Conservation (phyloP, 2,888 invertebrate species). For the Ormyrus labotus region DNA sequence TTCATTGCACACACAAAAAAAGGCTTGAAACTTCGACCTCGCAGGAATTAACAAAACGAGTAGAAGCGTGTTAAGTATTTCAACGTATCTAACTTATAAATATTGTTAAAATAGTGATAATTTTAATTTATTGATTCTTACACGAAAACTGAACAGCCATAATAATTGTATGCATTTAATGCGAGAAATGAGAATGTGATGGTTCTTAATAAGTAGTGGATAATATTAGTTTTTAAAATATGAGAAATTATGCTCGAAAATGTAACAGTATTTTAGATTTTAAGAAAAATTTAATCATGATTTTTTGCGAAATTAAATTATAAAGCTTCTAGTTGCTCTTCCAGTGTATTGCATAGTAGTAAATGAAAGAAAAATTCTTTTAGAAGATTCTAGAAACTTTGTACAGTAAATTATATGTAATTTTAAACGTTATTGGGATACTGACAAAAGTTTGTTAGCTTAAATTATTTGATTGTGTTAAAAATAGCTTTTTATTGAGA, state of each 20-base stretch:
- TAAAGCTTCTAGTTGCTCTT: slow-evolving; percentile 28
- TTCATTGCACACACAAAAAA: slow-evolving; percentile 5
- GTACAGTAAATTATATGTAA: neutral
- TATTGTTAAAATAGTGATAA: slow-evolving; percentile 43
- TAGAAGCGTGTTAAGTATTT: slow-evolving; percentile 23
- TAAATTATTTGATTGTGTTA: too few species aligned
- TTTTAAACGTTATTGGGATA: too few species aligned
- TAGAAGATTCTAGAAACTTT: neutral
- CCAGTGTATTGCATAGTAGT: slow-evolving; percentile 11
- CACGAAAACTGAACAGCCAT: slow-evolving; percentile 27
- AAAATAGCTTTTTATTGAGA: too few species aligned
- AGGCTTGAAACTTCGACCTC: slow-evolving; percentile 30
- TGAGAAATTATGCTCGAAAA: slow-evolving; percentile 29
- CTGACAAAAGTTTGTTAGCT: too few species aligned
- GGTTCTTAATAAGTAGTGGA: slow-evolving; percentile 2
- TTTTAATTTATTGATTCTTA: slow-evolving; percentile 42
- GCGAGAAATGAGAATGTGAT: neutral
- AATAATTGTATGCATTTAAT: slow-evolving; percentile 32
- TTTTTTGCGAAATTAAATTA: neutral
- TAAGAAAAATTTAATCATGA: slow-evolving; percentile 27
- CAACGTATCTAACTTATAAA: slow-evolving; percentile 36
- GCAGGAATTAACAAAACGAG: neutral
- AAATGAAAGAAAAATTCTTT: neutral
- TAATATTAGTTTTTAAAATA: slow-evolving; percentile 14
- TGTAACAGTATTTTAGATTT: slow-evolving; percentile 41